phyloP scores from a whole-genome alignment of 2,113 vertebrate species.

The Macrotis lagotis region DNA sequence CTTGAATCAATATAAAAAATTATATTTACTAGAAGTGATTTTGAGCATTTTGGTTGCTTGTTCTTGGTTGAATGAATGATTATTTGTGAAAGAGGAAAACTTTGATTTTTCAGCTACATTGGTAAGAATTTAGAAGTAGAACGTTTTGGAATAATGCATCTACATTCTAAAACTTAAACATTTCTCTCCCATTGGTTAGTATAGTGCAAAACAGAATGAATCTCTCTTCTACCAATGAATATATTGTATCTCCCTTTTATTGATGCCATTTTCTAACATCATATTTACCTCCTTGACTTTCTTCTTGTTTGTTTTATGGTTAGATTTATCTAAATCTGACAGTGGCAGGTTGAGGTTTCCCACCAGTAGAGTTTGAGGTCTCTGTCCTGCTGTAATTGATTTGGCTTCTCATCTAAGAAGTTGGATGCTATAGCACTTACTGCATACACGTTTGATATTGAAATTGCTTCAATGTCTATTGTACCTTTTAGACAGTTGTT shows the following conservation, averaged over 20 bases:
- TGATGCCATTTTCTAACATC: neutral
- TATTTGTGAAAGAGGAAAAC: constrained; percentile 5
- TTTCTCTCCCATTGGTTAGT: constrained; percentile 41
- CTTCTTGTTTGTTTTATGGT: too few relatives aligned
- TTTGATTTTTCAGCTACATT: constrained; percentile 70
- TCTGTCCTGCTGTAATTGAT: too few relatives aligned
- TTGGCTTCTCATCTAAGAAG: too few relatives aligned
- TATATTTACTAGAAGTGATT: constrained; percentile 10
- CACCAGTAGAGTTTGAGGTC: too few relatives aligned
- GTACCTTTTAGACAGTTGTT: too few relatives aligned
- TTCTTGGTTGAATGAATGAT: constrained; percentile 3
- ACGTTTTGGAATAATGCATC: constrained; percentile 57
- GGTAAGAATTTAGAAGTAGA: constrained; percentile 73
- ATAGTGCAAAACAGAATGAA: constrained; percentile 21
- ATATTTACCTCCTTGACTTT: too few relatives aligned
- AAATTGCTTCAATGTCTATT: too few relatives aligned
- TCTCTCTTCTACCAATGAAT: neutral
- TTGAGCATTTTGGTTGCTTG: constrained; percentile 25
- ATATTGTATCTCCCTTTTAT: constrained; percentile 27
- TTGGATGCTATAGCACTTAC: too few relatives aligned
- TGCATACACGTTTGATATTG: too few relatives aligned
- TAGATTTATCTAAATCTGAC: too few relatives aligned
- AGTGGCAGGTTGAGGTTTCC: too few relatives aligned
- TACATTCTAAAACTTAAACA: constrained; percentile 54
- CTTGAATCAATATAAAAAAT: constrained; percentile 22